Base-by-base conservation (phyloP, 2,797 vertebrate genomes). In the Orestias chungarensis region DNA sequence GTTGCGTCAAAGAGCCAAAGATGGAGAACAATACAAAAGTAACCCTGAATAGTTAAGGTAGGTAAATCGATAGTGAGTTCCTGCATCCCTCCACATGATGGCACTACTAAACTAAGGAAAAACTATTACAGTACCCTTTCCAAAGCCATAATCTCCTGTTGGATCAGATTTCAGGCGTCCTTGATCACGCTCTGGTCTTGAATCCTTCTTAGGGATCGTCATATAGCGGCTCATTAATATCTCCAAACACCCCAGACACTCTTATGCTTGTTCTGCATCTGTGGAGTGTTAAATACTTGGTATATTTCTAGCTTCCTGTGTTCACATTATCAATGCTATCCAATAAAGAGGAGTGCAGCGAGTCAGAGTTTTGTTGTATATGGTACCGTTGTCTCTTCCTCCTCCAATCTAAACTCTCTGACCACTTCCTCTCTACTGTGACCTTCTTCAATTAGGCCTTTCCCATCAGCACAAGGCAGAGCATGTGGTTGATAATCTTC, bases 401-500 rank as follows among this genome's bases (percentile, higher is more conserved):
- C 17, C 15, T 61, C 38, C 49, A 47, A 72, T 35, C 31, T 29
- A 43, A 42, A 74, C 29, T 43, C n/a, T 54, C 15, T 68, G 64
- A 40, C 64, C 43, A 66, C 70, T 87, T 38, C 66, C 42, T 67
- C 59, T 38, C 43, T 65, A 74, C 82, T 79, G 68, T 78, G 86
- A 87, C 81, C 85, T 76, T 72, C 59, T 73, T 78, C 67, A 74
- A 78, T 82, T 70, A 18, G 64, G 66, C 75, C 78, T 76, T 70
- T 83, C 76, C 77, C 75, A 75, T 79, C 71, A 59, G 82, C 91
- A 91, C 89, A 88, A 75, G 91, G 86, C 84, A 84, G 75, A 86
- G 86, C 92, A 92, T 86, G 91, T 91, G 91, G 81, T 70, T 81
- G 57, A 74, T 94, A 94, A 94, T 90, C 92, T 87, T 89, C 91